Base-by-base conservation (phyloP, 2,888 invertebrate genomes). In the Acronicta leporina region DNA sequence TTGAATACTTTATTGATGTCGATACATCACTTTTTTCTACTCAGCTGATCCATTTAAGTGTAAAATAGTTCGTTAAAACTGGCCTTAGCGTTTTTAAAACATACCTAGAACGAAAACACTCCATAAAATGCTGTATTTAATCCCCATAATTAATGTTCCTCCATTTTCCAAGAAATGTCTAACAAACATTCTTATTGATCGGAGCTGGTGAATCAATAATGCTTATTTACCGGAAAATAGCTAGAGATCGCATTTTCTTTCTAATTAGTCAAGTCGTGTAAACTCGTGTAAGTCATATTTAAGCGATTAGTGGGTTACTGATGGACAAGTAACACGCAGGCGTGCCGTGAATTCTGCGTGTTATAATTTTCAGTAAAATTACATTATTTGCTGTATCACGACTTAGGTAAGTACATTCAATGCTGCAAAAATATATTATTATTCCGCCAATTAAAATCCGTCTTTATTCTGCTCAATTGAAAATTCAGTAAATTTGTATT, bases 201-300 rank as follows among this genome's bases (percentile, higher is more conserved):
- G 38, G 35, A 57, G 44, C 55, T 66, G 56, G 49, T 68, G 69
- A 67, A 75, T 81, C 77, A 72, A 82, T 79, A 81, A 81, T 85
- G 72, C 66, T 80, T 81, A 86, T 80, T 84, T 81, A 86, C 86
- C 88, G 90, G 90, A 90, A 90, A 91, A 90, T 89, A 74, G 74
- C 60, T 65, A 64, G 72, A 81, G 81, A 86, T 86, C 79, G 75
- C 73, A 82, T 83, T 86, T 85, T 87, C 83, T 82, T 79, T 79
- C 73, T 83, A 84, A 87, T 87, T 80, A 80, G 66, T 75, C n/a
- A n/a, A n/a, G n/a, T n/a, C n/a, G n/a, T n/a, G n/a, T n/a, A n/a
- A n/a, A n/a, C n/a, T n/a, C 74, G 67, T 73, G 74, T 71, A 50
- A 47, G 77, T 82, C 81, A 84, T 85, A 75, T 72, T 20, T 4